Evolutionary conservation across 2,113 vertebrate species (phyloP).

Genomic region (Syngnathus scovelli): DNA sequence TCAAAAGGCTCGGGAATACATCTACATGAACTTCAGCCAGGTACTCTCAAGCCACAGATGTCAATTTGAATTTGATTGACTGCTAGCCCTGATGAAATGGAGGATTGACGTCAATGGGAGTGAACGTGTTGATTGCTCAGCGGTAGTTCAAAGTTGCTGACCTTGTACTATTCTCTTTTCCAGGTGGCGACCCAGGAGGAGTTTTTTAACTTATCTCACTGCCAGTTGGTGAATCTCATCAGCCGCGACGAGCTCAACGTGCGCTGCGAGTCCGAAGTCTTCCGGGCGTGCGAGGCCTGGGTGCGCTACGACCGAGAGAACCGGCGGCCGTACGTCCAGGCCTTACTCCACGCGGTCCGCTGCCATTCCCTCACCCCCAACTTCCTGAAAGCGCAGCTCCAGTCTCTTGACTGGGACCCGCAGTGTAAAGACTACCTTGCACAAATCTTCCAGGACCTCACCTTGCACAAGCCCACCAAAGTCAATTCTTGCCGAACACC

Average conservation of each 20-base stretch:
- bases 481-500: slow-evolving; percentile 76
- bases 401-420: slow-evolving; percentile 82
- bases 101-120: too few species aligned
- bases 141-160: neutral
- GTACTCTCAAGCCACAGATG: slow-evolving; percentile 43
- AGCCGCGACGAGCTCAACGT: slow-evolving; percentile 94
- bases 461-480: slow-evolving; percentile 84
- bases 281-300: slow-evolving; percentile 91
- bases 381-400: slow-evolving; percentile 89
- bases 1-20: slow-evolving; percentile 87
- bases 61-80: too few species aligned
- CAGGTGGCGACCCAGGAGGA: slow-evolving; percentile 92
- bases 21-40: slow-evolving; percentile 94
- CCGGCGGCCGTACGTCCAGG: slow-evolving; percentile 82
- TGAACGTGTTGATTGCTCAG: too few species aligned
- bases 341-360: slow-evolving; percentile 87
- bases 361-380: slow-evolving; percentile 89
- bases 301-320: slow-evolving; percentile 83
- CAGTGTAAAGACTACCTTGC: slow-evolving; percentile 89
- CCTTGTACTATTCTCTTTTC: neutral
- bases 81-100: too few species aligned
- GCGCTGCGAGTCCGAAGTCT: slow-evolving; percentile 92
- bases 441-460: slow-evolving; percentile 89
- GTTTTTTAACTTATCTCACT: slow-evolving; percentile 89
- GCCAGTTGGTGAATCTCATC: slow-evolving; percentile 88